Evolutionary conservation across 2,888 invertebrate genomes (phyloP).

Genomic region (Hecatera dysodea): DNA sequence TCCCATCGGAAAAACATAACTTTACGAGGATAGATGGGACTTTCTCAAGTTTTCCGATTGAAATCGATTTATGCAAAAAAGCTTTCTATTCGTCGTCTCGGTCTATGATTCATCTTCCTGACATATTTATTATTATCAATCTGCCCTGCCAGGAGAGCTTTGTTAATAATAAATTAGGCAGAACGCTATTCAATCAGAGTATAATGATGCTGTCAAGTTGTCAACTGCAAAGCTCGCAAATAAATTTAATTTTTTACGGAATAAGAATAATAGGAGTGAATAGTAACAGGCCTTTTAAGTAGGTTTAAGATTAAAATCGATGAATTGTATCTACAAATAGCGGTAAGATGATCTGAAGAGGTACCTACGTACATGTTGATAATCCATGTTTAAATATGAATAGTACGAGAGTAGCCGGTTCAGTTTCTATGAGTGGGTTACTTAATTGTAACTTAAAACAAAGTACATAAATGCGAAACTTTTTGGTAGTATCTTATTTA

Average conservation of each 20-base stretch:
- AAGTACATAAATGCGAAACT: too few species aligned
- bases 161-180: constrained; percentile 8
- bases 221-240: constrained; percentile 1
- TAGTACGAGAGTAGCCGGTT: too few species aligned
- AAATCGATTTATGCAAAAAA: constrained; percentile 23
- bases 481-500: too few species aligned
- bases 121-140: constrained; percentile 31
- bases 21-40: constrained; percentile 34
- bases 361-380: too few species aligned
- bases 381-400: too few species aligned
- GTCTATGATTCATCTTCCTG: constrained; percentile 22
- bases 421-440: too few species aligned
- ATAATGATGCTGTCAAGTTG: constrained; percentile 18
- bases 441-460: too few species aligned
- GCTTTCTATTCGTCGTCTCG: constrained; percentile 17
- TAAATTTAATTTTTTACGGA: neutral
- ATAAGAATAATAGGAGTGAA: neutral
- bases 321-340: too few species aligned
- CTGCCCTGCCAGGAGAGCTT: neutral
- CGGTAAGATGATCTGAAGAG: too few species aligned
- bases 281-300: neutral
- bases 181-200: neutral
- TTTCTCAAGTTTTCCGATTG: constrained; percentile 33
- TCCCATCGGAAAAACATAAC: constrained; percentile 2
- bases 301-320: too few species aligned